These are phyloP conservation scores for Oxytorus armatus DNA, from an alignment of 2,888 invertebrate species.

Conservation along the genomic window DNA sequence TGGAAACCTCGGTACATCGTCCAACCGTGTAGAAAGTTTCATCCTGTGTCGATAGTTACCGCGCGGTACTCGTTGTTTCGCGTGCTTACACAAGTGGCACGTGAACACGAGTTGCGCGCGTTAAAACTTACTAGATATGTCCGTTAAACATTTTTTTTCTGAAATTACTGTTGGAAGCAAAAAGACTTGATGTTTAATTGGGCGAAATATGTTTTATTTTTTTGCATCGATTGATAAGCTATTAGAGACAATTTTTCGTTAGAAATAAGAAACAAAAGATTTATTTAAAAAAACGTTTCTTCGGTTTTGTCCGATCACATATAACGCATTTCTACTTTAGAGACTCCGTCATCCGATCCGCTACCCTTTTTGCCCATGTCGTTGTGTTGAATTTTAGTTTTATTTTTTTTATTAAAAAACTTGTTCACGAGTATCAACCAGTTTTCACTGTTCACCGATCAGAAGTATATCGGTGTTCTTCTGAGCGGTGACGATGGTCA, in stretches of 20 bases:
- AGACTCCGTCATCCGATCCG: constrained; percentile 30
- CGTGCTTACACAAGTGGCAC: constrained; percentile 69
- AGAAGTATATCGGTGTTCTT: constrained; percentile 49
- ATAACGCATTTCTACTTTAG: constrained; percentile 23
- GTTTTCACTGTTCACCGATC: constrained; percentile 68
- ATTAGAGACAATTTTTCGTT: neutral
- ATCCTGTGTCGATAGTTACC: constrained; percentile 68
- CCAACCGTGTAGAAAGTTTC: constrained; percentile 71
- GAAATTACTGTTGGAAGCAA: constrained; percentile 21
- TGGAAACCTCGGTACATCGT: constrained; percentile 40
- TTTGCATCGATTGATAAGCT: too few species aligned
- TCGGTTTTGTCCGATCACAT: constrained; percentile 21
- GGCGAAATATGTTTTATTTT: too few species aligned
- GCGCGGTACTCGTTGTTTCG: constrained; percentile 69
- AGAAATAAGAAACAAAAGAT: constrained; percentile 5
- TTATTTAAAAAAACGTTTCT: neutral
- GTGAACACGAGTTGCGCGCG: constrained; percentile 40
- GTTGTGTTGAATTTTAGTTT: constrained; percentile 27
- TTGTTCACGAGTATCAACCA: constrained; percentile 63
- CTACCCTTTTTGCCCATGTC: constrained; percentile 22
- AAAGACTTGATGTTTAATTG: constrained; percentile 1
- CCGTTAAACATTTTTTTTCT: constrained; percentile 46
- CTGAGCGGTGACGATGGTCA: too few species aligned
- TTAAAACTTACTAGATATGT: constrained; percentile 20
- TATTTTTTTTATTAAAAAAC: constrained; percentile 33